These are phyloP conservation scores for Ypsolopha scabrella DNA, from an alignment of 2,888 invertebrate species.

Conservation along the genomic window DNA sequence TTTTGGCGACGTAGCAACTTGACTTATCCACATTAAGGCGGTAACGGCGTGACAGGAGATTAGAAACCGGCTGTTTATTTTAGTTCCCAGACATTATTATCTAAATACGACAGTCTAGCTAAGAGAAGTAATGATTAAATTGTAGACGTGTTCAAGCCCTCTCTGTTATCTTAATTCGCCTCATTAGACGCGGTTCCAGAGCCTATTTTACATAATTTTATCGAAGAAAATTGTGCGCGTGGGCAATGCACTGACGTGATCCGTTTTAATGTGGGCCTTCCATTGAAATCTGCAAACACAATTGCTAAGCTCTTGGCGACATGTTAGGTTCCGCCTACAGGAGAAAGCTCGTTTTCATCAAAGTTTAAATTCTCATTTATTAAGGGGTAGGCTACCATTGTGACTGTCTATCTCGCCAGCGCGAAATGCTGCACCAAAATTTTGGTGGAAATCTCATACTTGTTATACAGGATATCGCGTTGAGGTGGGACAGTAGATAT, in stretches of 20 bases:
- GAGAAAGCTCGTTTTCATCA: conserved; percentile 2
- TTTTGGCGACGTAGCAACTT: too few species aligned
- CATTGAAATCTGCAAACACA: conserved; percentile 46
- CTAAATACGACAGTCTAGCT: too few species aligned
- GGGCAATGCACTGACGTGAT: conserved; percentile 40
- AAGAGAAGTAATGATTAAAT: conserved; percentile 40
- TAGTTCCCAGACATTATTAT: too few species aligned
- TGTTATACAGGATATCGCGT: too few species aligned
- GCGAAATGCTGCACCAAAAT: too few species aligned
- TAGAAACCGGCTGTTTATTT: too few species aligned
- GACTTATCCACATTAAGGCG: too few species aligned
- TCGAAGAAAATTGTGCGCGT: conserved; percentile 58
- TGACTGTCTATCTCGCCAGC: too few species aligned
- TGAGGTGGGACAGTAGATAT: too few species aligned
- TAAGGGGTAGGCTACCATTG: too few species aligned
- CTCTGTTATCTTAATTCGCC: conserved; percentile 54
- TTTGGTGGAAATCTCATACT: too few species aligned
- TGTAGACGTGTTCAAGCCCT: conserved; percentile 40
- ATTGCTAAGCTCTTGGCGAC: conserved; percentile 11
- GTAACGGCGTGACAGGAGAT: too few species aligned
- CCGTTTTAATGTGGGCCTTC: conserved; percentile 47
- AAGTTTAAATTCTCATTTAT: background rate
- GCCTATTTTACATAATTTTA: conserved; percentile 61
- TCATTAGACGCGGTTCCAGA: conserved; percentile 52
- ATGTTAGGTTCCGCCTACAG: background rate